Base-by-base conservation (phyloP, 2,797 vertebrate genomes). In the Anolis apletophallus region DNA sequence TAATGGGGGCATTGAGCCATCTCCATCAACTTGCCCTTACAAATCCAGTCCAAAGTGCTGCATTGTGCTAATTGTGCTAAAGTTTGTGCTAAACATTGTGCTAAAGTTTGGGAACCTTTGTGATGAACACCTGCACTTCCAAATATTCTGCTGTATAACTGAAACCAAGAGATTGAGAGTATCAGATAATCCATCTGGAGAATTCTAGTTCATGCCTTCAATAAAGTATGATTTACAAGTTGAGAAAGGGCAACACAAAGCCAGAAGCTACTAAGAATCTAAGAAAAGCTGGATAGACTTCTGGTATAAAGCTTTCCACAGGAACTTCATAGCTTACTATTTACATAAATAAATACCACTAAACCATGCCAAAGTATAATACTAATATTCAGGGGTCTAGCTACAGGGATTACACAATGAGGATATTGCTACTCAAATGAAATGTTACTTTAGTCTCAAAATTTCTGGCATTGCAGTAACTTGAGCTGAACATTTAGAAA, bases 141-240 rank as follows among this genome's bases (percentile, higher is more conserved):
- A 40, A 40, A 21, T 40, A 23, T 10, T 5, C 14, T 34, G 16
- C 16, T 40, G 12, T 40, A 73, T 40, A 19, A 40, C 36, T 23
- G 21, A 73, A 40, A 40, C 0, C 26, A 75, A 54, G 75, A 59
- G 84, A 71, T 29, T 3, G 34, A 71, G 59, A 26, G 54, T 81
- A 90, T 88, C 81, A 68, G 84, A 73, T 80, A 9, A 46, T 57
- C 9, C 10, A 34, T 32, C 52, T 54, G 64, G 67, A 40, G 34
- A 76, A 78, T 13, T 29, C 59, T 84, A 54, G 3, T 12, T 19
- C 50, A 59, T 87, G 55, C 23, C 59, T 2, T 3, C 21, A 82
- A 72, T 26, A 55, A 32, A 40, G 81, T 34, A 26, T 36, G 71
- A n/a, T 59, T 59, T 40, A 19, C 64, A 71, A 17, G 0, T 23